Evolutionary conservation across 2,888 invertebrate species (phyloP), one percentile per base, ranked within the genome.

Genomic region (Thera britannica): DNA sequence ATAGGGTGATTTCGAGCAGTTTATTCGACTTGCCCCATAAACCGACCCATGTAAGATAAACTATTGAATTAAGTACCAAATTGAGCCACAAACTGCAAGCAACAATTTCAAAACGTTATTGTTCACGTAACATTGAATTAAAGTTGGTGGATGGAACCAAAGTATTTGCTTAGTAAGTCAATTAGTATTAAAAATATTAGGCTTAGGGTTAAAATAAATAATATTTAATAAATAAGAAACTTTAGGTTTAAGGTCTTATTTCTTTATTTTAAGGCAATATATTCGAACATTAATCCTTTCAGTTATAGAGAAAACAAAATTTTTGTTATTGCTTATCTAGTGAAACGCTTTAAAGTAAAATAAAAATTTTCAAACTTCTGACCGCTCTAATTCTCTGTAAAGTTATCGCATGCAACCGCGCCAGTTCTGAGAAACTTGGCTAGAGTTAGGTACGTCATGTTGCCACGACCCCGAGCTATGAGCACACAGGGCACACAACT

Each of bases 11-110:
- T 76, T 80, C 74, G 76, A 78, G 77, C 78, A 79, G 81, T 87
- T 85, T 79, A 80, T 80, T 80, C 75, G 75, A 78, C 79, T 80
- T 75, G 71, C 72, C 69, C 81, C 81, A 79, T 85, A 84, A 89
- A 85, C 80, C 81, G 76, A 72, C 75, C 82, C 82, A 79, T 85
- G 83, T 78, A 78, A 84, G 82, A 84, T 84, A 85, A 88, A 89
- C 88, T 87, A 87, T 87, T 81, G 83, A 88, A 89, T 88, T 88
- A 87, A 87, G 83, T 76, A 81, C 82, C 80, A 81, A 87, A 84
- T 85, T 83, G 77, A 79, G 80, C 86, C 85, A 75, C 85, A 82
- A 89, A 89, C 83, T 85, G 82, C 84, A 79, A 77, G 81, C 81
- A 85, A 86, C 84, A 81, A 83, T 86, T 84, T 81, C 77, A 79